These are phyloP conservation scores for Germaria angustata DNA, from an alignment of 2,888 invertebrate genomes.

Conservation along the genomic window DNA sequence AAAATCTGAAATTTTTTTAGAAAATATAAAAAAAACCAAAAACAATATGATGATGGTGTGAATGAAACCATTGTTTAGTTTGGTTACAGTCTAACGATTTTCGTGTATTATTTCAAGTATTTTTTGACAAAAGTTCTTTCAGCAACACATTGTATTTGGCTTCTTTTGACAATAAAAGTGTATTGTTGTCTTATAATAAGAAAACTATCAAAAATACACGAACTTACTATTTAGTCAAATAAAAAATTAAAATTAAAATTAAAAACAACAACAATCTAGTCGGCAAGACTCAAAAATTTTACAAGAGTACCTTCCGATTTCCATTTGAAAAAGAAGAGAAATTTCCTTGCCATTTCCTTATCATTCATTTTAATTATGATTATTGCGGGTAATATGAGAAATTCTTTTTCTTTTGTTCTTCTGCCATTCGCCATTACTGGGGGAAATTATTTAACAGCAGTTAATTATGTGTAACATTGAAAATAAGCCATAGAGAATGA, in stretches of 20 bases:
- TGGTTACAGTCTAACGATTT: constrained; percentile 61
- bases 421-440: neutral
- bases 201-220: constrained; percentile 5
- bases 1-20: neutral
- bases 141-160: constrained; percentile 30
- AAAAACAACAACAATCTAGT: neutral
- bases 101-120: constrained; percentile 59
- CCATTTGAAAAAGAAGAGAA: neutral
- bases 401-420: no score
- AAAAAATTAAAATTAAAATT: neutral
- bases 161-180: constrained; percentile 43
- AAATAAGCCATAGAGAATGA: constrained; percentile 23
- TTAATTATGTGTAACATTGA: constrained; percentile 55
- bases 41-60: constrained; percentile 63
- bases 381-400: constrained; percentile 54
- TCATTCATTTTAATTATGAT: constrained; percentile 54
- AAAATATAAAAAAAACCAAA: constrained; percentile 22
- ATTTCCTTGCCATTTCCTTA: constrained; percentile 12
- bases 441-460: constrained; percentile 45
- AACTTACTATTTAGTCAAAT: constrained; percentile 18
- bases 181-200: constrained; percentile 33
- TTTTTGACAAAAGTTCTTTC: constrained; percentile 52
- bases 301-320: neutral
- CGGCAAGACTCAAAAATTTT: neutral
- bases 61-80: constrained; percentile 58